Evolutionary conservation across 2,888 invertebrate species (phyloP).

Genomic region (Aspidapion aeneum): DNA sequence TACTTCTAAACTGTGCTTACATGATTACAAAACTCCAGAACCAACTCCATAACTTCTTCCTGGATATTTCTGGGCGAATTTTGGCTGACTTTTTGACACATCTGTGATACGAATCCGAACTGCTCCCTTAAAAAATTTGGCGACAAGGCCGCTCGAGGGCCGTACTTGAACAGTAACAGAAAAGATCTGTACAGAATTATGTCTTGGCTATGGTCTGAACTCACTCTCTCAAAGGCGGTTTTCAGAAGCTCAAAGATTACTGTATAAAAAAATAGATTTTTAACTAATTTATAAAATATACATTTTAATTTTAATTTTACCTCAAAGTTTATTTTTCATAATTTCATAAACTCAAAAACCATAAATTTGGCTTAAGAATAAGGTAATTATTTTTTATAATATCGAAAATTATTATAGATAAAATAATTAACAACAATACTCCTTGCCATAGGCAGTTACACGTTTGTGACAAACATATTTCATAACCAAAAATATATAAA

Average conservation of each 20-base stretch:
- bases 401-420: no score
- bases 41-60: conserved; percentile 31
- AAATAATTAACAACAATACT: no score
- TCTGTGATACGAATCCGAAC: conserved; percentile 36
- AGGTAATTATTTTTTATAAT: no score
- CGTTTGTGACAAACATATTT: no score
- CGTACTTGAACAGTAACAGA: conserved; percentile 36
- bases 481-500: no score
- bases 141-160: conserved; percentile 36
- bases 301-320: no score
- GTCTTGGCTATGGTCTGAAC: conserved; percentile 17
- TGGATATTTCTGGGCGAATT: conserved; percentile 27
- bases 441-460: no score
- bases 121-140: conserved; percentile 34
- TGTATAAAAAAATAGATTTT: conserved; percentile 20
- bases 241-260: conserved; percentile 28
- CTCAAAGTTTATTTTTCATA: no score
- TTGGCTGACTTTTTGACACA: conserved; percentile 32
- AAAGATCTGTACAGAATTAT: conserved; percentile 33
- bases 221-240: conserved; percentile 16
- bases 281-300: conserved; percentile 1
- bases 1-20: no score
- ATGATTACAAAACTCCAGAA: conserved; percentile 31
- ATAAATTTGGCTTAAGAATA: no score
- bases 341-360: no score